A percentile compares a stretch with the other conserved stretches of the same genome.
Conservation (phyloP, 2,888 invertebrate genomes). For the Amitus sp. region DNA sequence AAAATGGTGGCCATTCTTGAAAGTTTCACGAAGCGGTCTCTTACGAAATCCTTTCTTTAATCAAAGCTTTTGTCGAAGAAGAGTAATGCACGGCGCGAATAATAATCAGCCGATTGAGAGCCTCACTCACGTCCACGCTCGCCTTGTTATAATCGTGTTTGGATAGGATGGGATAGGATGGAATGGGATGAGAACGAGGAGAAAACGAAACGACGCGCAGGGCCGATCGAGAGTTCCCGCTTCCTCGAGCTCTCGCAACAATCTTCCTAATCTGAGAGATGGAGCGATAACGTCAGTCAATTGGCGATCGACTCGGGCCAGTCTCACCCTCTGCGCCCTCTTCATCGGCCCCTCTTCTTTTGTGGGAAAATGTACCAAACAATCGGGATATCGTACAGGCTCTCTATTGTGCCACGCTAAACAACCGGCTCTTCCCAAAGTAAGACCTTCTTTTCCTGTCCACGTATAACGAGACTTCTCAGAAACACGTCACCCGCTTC, state of each 20-base stretch:
- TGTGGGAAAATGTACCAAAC: conserved; percentile 57
- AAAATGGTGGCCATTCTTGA: too few relatives aligned
- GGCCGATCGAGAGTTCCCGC: conserved; percentile 17
- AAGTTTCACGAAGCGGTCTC: too few relatives aligned
- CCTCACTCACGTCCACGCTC: background rate
- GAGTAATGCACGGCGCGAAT: conserved; percentile 9
- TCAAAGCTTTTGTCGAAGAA: conserved; percentile 9
- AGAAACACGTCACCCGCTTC: conserved; percentile 5
- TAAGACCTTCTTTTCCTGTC: conserved; percentile 17
- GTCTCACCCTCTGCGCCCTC: conserved; percentile 19
- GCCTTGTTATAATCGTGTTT: conserved; percentile 25
- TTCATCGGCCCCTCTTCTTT: conserved; percentile 29
- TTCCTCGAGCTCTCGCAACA: conserved; percentile 40
- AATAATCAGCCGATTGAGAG: conserved; percentile 4
- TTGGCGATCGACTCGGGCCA: conserved; percentile 61
- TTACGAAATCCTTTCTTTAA: background rate
- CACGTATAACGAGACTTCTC: conserved; percentile 8
- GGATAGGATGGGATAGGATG: conserved; percentile 11
- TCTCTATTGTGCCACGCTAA: conserved; percentile 50
- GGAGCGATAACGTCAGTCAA: conserved; percentile 62
- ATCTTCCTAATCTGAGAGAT: conserved; percentile 62
- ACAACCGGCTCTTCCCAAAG: conserved; percentile 46
- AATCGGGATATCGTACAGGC: conserved; percentile 51
- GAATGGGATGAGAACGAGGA: too few relatives aligned
- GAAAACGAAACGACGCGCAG: too few relatives aligned